Conservation (phyloP, 2,113 vertebrate genomes). For the Oryctolagus cuniculus region DNA sequence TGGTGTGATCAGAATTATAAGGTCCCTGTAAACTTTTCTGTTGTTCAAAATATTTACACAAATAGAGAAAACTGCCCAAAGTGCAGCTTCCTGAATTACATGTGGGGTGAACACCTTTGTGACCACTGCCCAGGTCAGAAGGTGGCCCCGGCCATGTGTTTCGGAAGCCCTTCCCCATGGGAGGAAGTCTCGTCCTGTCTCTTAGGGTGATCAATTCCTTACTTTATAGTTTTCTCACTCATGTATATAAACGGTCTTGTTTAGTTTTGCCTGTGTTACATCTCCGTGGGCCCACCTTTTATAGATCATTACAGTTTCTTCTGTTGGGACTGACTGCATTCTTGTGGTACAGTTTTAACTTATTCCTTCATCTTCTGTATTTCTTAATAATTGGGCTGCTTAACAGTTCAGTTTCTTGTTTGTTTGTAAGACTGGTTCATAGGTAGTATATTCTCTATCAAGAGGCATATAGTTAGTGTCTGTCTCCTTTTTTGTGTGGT, state of each 20-base stretch:
- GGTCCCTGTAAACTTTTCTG: not conserved
- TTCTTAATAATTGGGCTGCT: slow-evolving; percentile 11
- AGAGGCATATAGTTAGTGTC: not conserved
- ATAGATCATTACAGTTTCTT: slow-evolving; percentile 2
- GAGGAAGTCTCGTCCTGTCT: not conserved
- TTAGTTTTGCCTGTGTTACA: slow-evolving; percentile 31
- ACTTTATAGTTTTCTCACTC: not conserved
- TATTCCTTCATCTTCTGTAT: slow-evolving; percentile 35
- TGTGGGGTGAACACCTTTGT: not conserved
- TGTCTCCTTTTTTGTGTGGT: not conserved
- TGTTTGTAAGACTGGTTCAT: not conserved
- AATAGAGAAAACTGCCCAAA: not conserved
- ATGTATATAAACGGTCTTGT: not conserved
- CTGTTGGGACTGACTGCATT: not conserved
- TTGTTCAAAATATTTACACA: slow-evolving; percentile 30
- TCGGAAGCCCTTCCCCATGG: not conserved
- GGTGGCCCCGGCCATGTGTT: not conserved
- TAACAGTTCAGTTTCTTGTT: not conserved
- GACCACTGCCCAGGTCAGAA: not conserved
- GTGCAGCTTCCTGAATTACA: not conserved
- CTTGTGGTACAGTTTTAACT: not conserved
- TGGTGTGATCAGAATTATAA: not conserved
- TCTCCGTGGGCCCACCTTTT: not conserved
- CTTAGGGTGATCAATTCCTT: not conserved
- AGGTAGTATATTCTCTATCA: not conserved